A percentile compares a stretch with the other conserved stretches of the same genome.
Conservation (phyloP, 2,797 vertebrate genomes). For the Gallinago stenura region DNA sequence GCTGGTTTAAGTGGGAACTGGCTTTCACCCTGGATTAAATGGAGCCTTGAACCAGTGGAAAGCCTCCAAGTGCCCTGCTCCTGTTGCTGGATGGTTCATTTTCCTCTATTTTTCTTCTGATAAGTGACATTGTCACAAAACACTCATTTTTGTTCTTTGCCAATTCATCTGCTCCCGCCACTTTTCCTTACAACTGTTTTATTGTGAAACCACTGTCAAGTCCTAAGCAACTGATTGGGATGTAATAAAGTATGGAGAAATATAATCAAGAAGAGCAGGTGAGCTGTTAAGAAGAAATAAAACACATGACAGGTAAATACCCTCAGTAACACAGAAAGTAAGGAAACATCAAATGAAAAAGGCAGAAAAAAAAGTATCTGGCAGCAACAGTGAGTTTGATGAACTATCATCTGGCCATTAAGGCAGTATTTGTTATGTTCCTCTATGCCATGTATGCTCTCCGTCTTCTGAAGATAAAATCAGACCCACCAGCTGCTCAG, state of each 20-base stretch:
- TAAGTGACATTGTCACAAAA: neutral
- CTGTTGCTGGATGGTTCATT: neutral
- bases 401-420: neutral
- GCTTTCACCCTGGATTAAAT: neutral
- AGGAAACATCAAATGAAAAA: neutral
- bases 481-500: neutral
- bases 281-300: neutral
- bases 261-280: neutral
- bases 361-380: neutral
- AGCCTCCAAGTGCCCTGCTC: neutral
- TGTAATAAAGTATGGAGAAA: neutral
- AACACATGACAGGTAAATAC: neutral
- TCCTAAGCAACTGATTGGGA: neutral
- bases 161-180: neutral
- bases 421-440: neutral
- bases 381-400: neutral
- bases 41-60: neutral
- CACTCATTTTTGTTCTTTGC: neutral
- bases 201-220: neutral
- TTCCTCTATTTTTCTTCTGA: neutral
- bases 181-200: neutral
- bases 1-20: neutral
- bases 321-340: neutral
- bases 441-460: neutral
- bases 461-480: neutral